Evolutionary conservation across 2,797 vertebrate genomes (phyloP).

Genomic region (Sparus aurata): DNA sequence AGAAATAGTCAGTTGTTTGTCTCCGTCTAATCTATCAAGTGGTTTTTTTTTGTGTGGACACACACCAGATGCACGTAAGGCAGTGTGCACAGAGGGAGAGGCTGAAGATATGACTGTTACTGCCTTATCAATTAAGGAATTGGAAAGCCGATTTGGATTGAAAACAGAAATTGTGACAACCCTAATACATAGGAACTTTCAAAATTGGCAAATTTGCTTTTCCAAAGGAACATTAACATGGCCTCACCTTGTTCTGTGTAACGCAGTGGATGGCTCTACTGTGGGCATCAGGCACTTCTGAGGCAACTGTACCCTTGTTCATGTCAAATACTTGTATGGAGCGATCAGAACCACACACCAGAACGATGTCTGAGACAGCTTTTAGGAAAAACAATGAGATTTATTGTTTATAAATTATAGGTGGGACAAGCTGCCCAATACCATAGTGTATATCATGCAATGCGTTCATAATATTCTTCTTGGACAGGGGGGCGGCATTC

Average conservation of each 20-base stretch:
- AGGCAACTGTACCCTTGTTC: conserved; percentile 84
- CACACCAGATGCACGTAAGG: no score
- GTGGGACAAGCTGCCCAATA: neutral
- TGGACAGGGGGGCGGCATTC: neutral
- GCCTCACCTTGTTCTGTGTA: conserved; percentile 90
- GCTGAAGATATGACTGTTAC: no score
- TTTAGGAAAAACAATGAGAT: conserved; percentile 54
- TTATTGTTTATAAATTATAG: neutral
- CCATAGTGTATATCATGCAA: neutral
- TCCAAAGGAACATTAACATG: neutral
- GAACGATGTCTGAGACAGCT: conserved; percentile 85
- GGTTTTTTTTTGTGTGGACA: no score
- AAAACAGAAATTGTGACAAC: no score
- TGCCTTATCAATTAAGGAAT: no score
- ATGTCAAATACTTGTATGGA: conserved; percentile 92
- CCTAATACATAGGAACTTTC: neutral
- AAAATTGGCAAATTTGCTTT: neutral
- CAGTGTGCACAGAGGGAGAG: no score
- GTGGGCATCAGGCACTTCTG: conserved; percentile 87
- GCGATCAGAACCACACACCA: conserved; percentile 88
- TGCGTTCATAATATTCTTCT: neutral
- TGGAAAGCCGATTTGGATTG: no score
- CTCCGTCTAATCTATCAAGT: no score
- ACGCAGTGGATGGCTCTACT: conserved; percentile 89
- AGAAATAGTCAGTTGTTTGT: no score